phyloP scores from a whole-genome alignment of 2,113 vertebrate genomes.

The Gasterosteus aculeatus region DNA sequence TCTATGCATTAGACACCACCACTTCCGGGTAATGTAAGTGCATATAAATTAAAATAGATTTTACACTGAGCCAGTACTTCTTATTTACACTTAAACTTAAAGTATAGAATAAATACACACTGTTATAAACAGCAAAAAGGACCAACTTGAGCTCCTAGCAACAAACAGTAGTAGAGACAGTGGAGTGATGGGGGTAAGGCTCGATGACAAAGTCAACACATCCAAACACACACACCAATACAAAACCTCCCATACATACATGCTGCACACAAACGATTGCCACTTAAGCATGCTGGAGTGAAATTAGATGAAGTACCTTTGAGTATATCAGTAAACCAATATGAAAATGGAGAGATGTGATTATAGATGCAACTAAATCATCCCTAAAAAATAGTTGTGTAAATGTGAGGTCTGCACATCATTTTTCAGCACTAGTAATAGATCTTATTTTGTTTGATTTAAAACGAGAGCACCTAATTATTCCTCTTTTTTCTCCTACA shows the following conservation, averaged over 20 bases:
- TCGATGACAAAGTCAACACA: slow-evolving; percentile 53
- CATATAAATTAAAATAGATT: slow-evolving; percentile 99
- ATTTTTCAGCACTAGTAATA: slow-evolving; percentile 15
- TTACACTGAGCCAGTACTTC: slow-evolving; percentile 95
- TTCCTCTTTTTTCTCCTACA: neutral
- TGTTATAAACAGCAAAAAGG: slow-evolving; percentile 97
- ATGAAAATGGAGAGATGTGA: slow-evolving; percentile 27
- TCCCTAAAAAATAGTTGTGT: slow-evolving; percentile 12
- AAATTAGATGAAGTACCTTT: slow-evolving; percentile 73
- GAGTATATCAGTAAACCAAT: slow-evolving; percentile 68
- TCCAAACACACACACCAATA: slow-evolving; percentile 41
- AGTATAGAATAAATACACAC: slow-evolving; percentile 97
- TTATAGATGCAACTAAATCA: slow-evolving; percentile 18
- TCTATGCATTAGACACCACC: slow-evolving; percentile 93
- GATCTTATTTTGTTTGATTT: slow-evolving; percentile 6
- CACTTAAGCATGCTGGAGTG: slow-evolving; percentile 58
- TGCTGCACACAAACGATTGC: slow-evolving; percentile 45
- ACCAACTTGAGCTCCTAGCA: slow-evolving; percentile 88
- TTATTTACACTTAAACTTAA: slow-evolving; percentile 90
- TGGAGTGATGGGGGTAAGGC: slow-evolving; percentile 76
- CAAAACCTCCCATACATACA: slow-evolving; percentile 42
- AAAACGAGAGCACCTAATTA: slow-evolving; percentile 26
- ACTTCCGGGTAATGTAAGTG: slow-evolving; percentile 93
- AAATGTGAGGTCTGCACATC: slow-evolving; percentile 52
- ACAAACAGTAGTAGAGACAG: slow-evolving; percentile 86